Percentiles rank a stretch among this genome's conserved stretches.
Evolutionary conservation across 37 sponge, comb jelly and placozoan genomes (phyloP).

Genomic region (Aphrocallistes beatrix): DNA sequence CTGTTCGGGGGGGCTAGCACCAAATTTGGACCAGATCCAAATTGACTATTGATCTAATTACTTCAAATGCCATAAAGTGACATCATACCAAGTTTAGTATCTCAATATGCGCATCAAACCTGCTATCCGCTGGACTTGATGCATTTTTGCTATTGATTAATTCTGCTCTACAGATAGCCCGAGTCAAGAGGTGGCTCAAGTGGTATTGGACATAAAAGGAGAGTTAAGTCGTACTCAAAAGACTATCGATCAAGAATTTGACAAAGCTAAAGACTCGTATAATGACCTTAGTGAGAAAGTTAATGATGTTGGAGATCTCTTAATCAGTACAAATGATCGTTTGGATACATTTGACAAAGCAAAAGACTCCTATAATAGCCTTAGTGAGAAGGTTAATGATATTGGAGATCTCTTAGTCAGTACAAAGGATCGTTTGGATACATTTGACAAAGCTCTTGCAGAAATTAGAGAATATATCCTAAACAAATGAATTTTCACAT

Average conservation of each 20-base stretch:
- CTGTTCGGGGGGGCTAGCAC: too few relatives aligned
- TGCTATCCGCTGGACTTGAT: too few relatives aligned
- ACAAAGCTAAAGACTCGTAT: not conserved
- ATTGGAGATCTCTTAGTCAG: not conserved
- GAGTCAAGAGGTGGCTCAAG: not conserved
- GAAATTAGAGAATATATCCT: too few relatives aligned
- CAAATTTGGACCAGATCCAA: too few relatives aligned
- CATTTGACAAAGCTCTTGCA: too few relatives aligned
- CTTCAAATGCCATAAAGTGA: too few relatives aligned
- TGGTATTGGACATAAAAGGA: not conserved
- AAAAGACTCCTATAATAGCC: not conserved
- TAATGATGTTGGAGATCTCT: not conserved
- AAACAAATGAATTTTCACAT: too few relatives aligned
- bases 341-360: slow-evolving; percentile 10
- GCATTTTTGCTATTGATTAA: too few relatives aligned
- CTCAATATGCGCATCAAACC: too few relatives aligned
- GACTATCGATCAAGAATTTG: not conserved
- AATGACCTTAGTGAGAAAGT: not conserved
- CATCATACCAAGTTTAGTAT: too few relatives aligned
- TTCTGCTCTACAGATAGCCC: slow-evolving; percentile 6
- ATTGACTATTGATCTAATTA: too few relatives aligned
- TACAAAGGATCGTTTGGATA: not conserved
- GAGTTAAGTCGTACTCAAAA: not conserved
- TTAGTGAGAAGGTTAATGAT: not conserved
- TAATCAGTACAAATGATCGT: too few relatives aligned